phyloP scores from a whole-genome alignment of 2,113 vertebrate species.

The Semnornis frantzii region DNA sequence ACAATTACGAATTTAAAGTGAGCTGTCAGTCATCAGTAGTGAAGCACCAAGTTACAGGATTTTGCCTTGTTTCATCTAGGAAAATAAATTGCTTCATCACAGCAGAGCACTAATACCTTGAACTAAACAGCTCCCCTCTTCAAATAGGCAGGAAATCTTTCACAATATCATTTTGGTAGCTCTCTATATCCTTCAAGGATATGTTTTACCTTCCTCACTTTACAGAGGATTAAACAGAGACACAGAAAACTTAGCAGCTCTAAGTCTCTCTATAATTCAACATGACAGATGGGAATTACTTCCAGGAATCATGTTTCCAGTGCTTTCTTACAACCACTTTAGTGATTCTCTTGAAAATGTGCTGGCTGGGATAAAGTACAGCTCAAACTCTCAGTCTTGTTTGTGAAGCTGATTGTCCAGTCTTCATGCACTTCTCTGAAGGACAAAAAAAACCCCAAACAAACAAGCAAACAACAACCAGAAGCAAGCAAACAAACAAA shows the following conservation, averaged over 20 bases:
- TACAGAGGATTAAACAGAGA: constrained; percentile 31
- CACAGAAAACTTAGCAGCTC: constrained; percentile 21
- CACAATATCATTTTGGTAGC: constrained; percentile 43
- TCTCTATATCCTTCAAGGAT: constrained; percentile 24
- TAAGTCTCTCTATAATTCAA: constrained; percentile 28
- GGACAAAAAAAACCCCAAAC: not conserved
- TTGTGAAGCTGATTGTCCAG: not conserved
- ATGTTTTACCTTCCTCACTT: constrained; percentile 23
- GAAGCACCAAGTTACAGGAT: constrained; percentile 2
- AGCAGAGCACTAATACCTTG: not conserved
- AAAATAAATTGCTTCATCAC: not conserved
- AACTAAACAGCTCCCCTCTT: constrained; percentile 33
- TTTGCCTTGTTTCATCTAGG: constrained; percentile 4
- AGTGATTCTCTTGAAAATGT: not conserved
- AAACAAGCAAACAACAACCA: not conserved
- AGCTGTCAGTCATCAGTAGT: constrained; percentile 11
- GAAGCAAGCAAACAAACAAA: not conserved
- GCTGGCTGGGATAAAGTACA: not conserved
- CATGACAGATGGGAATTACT: constrained; percentile 31
- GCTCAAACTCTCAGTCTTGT: not conserved
- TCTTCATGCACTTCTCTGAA: not conserved
- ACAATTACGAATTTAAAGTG: constrained; percentile 28
- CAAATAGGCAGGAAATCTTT: constrained; percentile 32
- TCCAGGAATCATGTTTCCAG: not conserved
- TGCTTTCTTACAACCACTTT: not conserved